Base-by-base conservation (phyloP, 2,888 invertebrate species). In the Melanotus villosus region DNA sequence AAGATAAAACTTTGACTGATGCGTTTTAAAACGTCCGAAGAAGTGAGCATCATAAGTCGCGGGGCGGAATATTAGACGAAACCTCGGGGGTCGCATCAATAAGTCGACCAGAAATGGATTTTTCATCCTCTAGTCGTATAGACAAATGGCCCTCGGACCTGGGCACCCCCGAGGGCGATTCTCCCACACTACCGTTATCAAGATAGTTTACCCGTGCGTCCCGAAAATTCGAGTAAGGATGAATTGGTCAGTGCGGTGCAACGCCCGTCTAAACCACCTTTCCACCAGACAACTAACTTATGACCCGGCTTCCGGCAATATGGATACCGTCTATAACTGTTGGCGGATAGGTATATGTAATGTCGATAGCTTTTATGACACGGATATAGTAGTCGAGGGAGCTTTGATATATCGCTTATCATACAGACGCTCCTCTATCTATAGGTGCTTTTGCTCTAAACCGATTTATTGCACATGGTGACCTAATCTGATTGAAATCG, bases 61-160 rank as follows among this genome's bases (percentile, higher is more conserved):
- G 72, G 77, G 76, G 76, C 73, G 79, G 80, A 81, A 83, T 83
- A 83, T 83, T 83, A 82, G 81, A 71, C 65, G 66, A 71, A 65
- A 73, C 78, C 83, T 78, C 84, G 63, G 73, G 85, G 84, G 84
- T 81, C 80, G 81, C 84, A 85, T 85, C 85, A 85, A 84, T 85
- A 85, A 85, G 85, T 84, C 84, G 79, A 77, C 80, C 82, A 85
- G 84, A 85, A 85, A 85, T 85, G 85, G 85, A 85, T 85, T 85
- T 85, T 85, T 85, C 85, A 85, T 85, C 84, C 82, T 80, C 76
- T 74, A 68, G 76, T 76, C 77, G 76, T 76, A 75, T 72, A 83
- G 83, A 84, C 82, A 83, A 84, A 84, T 84, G 83, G 83, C 82
- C 80, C 78, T 81, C 78, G 81, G 82, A 80, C 81, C 78, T 77